Percentiles rank a stretch among this genome's conserved stretches.
phyloP scores from a whole-genome alignment of 2,797 vertebrate genomes.

The Hoplostethus mediterraneus region DNA sequence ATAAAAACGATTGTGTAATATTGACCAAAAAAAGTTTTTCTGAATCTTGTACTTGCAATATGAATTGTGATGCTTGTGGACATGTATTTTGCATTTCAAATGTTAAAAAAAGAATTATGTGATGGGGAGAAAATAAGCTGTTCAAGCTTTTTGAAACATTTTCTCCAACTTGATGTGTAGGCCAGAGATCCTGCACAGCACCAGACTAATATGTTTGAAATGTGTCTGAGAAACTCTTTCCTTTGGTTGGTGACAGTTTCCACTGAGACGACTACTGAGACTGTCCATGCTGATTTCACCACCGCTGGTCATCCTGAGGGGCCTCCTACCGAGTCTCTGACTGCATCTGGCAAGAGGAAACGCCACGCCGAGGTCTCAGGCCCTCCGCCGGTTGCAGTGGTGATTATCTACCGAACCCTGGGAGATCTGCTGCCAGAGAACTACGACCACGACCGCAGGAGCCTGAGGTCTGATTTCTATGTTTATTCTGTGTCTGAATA shows the following conservation, averaged over 20 bases:
- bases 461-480: conserved; percentile 81
- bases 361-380: conserved; percentile 77
- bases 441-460: conserved; percentile 89
- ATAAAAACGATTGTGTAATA: neutral
- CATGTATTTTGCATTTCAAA: too few species aligned
- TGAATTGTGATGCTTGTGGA: too few species aligned
- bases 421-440: conserved; percentile 88
- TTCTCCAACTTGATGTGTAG: neutral
- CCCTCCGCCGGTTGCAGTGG: conserved; percentile 82
- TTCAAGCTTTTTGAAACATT: neutral
- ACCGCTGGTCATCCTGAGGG: conserved; percentile 40
- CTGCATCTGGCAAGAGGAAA: conserved; percentile 72
- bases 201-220: too few species aligned
- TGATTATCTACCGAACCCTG: conserved; percentile 87
- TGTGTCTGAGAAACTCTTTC: neutral
- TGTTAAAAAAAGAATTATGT: too few species aligned
- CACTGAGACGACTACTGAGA: conserved; percentile 1
- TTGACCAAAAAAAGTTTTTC: too few species aligned
- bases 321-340: conserved; percentile 2
- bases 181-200: neutral
- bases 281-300: conserved; percentile 48
- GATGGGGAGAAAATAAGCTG: neutral
- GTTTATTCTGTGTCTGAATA: too few species aligned
- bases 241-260: neutral
- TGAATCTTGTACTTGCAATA: too few species aligned